Evolutionary conservation across 2,888 invertebrate genomes (phyloP).

Genomic region (Heliconius ismenius): DNA sequence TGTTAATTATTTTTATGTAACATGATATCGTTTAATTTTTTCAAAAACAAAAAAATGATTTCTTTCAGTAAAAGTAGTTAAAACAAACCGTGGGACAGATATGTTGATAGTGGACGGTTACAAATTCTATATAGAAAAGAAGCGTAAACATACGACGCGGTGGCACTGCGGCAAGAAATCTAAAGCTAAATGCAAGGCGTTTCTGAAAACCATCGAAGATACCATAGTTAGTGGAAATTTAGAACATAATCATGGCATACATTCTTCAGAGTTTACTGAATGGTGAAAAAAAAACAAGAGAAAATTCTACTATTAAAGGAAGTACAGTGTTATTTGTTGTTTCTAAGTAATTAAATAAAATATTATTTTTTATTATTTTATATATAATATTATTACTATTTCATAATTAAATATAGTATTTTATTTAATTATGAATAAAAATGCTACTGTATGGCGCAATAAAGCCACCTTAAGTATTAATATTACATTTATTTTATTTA

Average conservation of each 20-base stretch:
- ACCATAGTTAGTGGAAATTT: conserved; percentile 15
- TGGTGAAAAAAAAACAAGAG: neutral
- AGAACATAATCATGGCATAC: conserved; percentile 24
- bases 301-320: neutral
- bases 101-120: conserved; percentile 47
- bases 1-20: neutral
- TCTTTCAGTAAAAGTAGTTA: conserved; percentile 31
- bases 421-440: no score
- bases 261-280: neutral
- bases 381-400: no score
- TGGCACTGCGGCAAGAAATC: conserved; percentile 53
- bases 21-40: neutral
- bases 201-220: conserved; percentile 46
- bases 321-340: neutral
- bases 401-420: no score
- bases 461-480: no score
- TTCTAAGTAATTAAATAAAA: neutral
- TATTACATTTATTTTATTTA: no score
- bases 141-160: conserved; percentile 43
- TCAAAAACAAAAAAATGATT: neutral
- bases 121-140: conserved; percentile 53
- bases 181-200: conserved; percentile 52
- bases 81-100: conserved; percentile 46
- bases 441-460: no score
- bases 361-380: no score